Conservation (phyloP, 2,888 invertebrate genomes). For the Caenorhabditis angaria region DNA sequence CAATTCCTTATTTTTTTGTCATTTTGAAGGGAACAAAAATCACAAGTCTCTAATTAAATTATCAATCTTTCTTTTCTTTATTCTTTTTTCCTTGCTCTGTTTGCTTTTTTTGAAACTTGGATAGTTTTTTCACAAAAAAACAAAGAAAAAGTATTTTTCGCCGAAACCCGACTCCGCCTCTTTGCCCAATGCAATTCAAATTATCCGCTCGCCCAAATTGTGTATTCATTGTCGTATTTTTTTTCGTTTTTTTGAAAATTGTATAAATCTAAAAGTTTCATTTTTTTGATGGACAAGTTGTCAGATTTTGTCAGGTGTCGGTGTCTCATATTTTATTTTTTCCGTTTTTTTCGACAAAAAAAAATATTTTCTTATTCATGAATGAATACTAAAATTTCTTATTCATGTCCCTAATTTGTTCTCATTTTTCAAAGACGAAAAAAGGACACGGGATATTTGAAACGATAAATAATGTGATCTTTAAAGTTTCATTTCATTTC, state of each 20-base stretch:
- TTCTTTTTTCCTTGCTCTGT: neutral
- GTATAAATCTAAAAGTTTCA: neutral
- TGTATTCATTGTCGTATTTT: neutral
- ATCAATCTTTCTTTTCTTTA: neutral
- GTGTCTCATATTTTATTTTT: neutral
- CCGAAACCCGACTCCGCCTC: too few relatives aligned
- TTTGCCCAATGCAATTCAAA: neutral
- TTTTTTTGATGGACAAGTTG: neutral
- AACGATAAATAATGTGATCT: too few relatives aligned
- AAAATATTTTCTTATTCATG: neutral
- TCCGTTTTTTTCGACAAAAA: neutral
- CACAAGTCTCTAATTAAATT: neutral
- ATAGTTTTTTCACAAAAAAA: too few relatives aligned
- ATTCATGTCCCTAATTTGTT: neutral
- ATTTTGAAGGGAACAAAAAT: slow-evolving; percentile 1
- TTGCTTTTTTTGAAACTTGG: too few relatives aligned
- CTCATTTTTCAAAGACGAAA: neutral
- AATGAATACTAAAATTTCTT: slow-evolving; percentile 1
- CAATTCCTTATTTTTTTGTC: too few relatives aligned
- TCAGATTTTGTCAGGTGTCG: neutral
- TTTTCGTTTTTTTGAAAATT: neutral
- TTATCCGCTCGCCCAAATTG: neutral
- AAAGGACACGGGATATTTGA: too few relatives aligned
- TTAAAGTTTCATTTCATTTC: too few relatives aligned
- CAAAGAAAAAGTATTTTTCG: too few relatives aligned